Evolutionary conservation across 2,113 vertebrate species (phyloP).

Genomic region (Gobio gobio): DNA sequence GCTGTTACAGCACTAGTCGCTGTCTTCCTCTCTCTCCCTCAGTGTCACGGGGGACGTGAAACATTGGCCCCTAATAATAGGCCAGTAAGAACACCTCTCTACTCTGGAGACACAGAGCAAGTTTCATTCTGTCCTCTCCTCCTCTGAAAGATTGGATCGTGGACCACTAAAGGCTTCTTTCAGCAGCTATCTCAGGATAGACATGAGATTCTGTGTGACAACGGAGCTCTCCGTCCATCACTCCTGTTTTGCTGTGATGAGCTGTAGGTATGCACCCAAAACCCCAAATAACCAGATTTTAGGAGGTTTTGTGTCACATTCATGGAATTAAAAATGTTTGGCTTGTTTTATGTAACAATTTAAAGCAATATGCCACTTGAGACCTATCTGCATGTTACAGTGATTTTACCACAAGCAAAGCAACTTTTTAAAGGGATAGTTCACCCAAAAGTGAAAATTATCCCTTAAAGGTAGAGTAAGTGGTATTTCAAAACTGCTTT

Average conservation of each 20-base stretch:
- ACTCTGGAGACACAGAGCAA: slow-evolving; percentile 23
- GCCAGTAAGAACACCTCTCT: slow-evolving; percentile 26
- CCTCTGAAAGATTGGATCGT: slow-evolving; percentile 28
- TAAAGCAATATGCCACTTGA: neutral
- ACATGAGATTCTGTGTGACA: slow-evolving; percentile 9
- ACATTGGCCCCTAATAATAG: slow-evolving; percentile 48
- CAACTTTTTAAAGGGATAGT: too few species aligned
- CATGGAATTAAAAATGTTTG: neutral
- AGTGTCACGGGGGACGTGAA: slow-evolving; percentile 32
- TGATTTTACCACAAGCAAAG: neutral
- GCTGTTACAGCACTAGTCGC: slow-evolving; percentile 43
- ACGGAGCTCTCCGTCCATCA: neutral
- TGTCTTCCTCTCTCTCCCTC: slow-evolving; percentile 25
- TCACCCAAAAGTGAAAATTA: too few species aligned
- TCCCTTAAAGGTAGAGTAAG: too few species aligned
- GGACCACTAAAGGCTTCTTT: slow-evolving; percentile 3
- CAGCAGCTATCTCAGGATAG: neutral
- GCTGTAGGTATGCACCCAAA: neutral
- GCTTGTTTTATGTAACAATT: neutral
- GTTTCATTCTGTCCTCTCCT: slow-evolving; percentile 20
- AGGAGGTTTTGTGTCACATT: neutral
- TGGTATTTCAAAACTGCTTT: too few species aligned
- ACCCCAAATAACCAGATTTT: neutral
- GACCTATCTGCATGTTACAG: neutral
- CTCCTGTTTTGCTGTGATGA: neutral